Conservation (phyloP, 1,140 invertebrate species). For the Mizuhopecten yessoensis region DNA sequence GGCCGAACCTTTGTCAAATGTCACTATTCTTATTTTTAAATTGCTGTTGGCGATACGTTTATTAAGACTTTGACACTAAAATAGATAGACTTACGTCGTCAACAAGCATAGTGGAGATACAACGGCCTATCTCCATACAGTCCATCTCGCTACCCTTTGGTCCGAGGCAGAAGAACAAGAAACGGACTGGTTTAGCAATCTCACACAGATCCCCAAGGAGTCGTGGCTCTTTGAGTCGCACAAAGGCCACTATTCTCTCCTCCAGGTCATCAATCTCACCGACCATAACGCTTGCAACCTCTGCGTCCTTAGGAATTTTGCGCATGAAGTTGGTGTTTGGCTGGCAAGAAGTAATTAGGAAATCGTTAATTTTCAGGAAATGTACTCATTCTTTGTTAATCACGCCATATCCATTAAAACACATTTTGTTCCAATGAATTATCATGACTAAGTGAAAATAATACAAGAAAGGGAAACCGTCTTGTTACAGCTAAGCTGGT, state of each 20-base stretch:
- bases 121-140: conserved; percentile 92
- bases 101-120: conserved; percentile 97
- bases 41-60: too few relatives aligned
- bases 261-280: conserved; percentile 98
- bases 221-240: conserved; percentile 94
- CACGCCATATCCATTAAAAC: too few relatives aligned
- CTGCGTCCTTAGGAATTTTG: conserved; percentile 97
- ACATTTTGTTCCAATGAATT: too few relatives aligned
- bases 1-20: too few relatives aligned
- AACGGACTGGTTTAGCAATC: conserved; percentile 95
- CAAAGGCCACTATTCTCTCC: conserved; percentile 93
- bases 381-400: too few relatives aligned
- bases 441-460: too few relatives aligned
- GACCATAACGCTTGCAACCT: conserved; percentile 98
- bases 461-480: too few relatives aligned
- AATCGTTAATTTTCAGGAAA: too few relatives aligned
- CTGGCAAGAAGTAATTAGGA: too few relatives aligned
- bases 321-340: conserved; percentile 79
- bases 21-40: too few relatives aligned
- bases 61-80: too few relatives aligned
- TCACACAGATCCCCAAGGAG: conserved; percentile 96
- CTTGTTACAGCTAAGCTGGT: too few relatives aligned
- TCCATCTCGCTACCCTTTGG: conserved; percentile 90
- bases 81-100: conserved; percentile 87
- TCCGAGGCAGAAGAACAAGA: conserved; percentile 91